Conservation (phyloP, 2,113 vertebrate species). For the Eleginops maclovinus region DNA sequence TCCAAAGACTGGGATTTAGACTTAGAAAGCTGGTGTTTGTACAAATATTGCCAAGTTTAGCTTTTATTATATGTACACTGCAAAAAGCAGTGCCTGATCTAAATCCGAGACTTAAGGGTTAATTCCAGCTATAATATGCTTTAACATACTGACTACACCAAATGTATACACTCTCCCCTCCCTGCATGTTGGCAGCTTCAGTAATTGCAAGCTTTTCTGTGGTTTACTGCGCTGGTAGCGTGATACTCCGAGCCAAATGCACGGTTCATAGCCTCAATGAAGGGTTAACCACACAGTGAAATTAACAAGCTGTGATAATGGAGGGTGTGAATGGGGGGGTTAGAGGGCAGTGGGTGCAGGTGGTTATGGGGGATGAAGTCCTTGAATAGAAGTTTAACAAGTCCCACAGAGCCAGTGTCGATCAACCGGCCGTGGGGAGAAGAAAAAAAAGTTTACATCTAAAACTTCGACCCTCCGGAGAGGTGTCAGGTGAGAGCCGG, state of each 20-base stretch:
- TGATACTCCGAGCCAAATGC: conserved; percentile 45
- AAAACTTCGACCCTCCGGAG: conserved; percentile 51
- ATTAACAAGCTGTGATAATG: conserved; percentile 79
- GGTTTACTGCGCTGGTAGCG: conserved; percentile 43
- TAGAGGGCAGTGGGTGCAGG: conserved; percentile 63
- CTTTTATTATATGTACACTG: conserved; percentile 1
- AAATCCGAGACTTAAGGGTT: conserved; percentile 20
- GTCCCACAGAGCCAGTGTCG: conserved; percentile 48
- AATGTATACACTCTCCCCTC: conserved; percentile 25
- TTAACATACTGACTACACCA: conserved; percentile 18
- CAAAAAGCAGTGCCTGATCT: conserved; percentile 16
- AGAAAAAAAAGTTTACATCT: conserved; percentile 49
- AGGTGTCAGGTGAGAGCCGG: conserved; percentile 72
- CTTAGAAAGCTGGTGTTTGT: not conserved
- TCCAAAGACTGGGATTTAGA: not conserved
- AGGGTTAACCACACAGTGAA: conserved; percentile 76
- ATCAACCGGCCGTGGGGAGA: conserved; percentile 30
- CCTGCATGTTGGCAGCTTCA: conserved; percentile 36
- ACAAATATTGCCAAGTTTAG: not conserved
- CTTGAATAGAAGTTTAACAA: conserved; percentile 71
- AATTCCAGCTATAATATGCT: conserved; percentile 37
- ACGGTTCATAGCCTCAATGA: conserved; percentile 59
- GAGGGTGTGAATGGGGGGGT: conserved; percentile 59
- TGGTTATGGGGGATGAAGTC: conserved; percentile 70
- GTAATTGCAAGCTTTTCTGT: conserved; percentile 46